These are phyloP conservation scores for Tragelaphus scriptus DNA, from an alignment of 2,113 vertebrate species.

Conservation along the genomic window DNA sequence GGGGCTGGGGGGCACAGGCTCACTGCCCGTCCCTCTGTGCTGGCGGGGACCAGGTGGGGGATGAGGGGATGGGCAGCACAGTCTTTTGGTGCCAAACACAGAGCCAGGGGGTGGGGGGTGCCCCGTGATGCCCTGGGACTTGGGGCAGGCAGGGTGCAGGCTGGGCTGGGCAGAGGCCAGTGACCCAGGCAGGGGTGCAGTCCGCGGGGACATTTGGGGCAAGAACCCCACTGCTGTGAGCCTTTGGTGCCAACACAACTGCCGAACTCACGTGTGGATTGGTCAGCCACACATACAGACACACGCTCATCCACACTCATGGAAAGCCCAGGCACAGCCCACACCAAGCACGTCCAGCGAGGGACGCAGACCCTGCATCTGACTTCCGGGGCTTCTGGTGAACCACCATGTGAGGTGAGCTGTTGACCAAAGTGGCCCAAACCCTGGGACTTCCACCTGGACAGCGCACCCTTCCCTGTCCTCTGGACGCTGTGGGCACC, in stretches of 20 bases:
- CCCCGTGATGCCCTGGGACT: fast-evolving
- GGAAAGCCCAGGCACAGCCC: background rate
- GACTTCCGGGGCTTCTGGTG: background rate
- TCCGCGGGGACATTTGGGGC: background rate
- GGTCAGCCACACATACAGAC: fast-evolving
- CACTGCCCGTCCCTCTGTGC: background rate
- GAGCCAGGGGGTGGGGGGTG: background rate
- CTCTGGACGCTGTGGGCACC: background rate
- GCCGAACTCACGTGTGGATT: background rate
- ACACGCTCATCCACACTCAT: fast-evolving
- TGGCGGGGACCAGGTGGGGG: background rate
- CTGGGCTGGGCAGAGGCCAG: background rate
- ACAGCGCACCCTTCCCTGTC: fast-evolving
- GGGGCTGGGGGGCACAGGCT: background rate
- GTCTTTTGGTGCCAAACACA: conserved; percentile 30
- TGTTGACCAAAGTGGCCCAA: background rate
- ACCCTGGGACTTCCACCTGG: background rate
- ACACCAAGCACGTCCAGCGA: fast-evolving
- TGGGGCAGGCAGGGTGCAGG: background rate
- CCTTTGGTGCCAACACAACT: conserved; percentile 31
- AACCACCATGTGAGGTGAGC: fast-evolving
- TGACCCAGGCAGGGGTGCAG: background rate
- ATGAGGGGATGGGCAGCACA: background rate
- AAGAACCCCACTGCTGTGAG: background rate
- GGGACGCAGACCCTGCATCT: background rate